Percentiles rank a stretch among this genome's conserved stretches.
phyloP scores from a whole-genome alignment of 2,888 invertebrate species.

The Adineta ricciae region DNA sequence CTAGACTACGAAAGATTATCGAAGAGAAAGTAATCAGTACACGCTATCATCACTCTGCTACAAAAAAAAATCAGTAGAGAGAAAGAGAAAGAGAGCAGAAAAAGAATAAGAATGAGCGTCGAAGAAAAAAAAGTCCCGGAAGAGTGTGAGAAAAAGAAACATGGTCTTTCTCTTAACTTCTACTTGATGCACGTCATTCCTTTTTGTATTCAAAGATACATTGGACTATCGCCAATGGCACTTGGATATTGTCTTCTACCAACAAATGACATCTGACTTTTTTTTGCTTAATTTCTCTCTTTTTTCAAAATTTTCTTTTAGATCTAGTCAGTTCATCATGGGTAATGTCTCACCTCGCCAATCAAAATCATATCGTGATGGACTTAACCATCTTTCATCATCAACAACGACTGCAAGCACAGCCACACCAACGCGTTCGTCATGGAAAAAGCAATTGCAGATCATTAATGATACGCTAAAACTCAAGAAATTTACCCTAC shows the following conservation, averaged over 20 bases:
- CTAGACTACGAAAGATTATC: neutral
- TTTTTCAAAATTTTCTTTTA: neutral
- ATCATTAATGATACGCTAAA: neutral
- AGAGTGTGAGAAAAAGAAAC: neutral
- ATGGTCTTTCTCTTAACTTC: neutral
- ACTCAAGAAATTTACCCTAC: neutral
- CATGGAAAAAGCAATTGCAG: conserved; percentile 18
- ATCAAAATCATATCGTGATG: neutral
- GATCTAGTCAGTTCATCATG: neutral
- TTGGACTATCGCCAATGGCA: neutral
- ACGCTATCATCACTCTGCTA: neutral
- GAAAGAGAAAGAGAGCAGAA: neutral
- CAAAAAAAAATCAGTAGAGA: neutral
- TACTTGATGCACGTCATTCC: neutral
- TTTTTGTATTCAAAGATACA: neutral
- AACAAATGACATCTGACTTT: neutral
- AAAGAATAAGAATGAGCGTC: neutral
- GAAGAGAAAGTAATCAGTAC: neutral
- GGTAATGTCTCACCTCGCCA: neutral
- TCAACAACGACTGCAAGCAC: neutral
- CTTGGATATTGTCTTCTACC: neutral
- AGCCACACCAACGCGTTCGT: neutral
- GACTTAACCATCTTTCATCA: neutral
- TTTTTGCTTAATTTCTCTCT: no score
- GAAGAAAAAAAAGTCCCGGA: neutral